Base-by-base conservation (phyloP, 37 sponge, comb jelly and placozoan genomes). In the Aplysina aerophoba region DNA sequence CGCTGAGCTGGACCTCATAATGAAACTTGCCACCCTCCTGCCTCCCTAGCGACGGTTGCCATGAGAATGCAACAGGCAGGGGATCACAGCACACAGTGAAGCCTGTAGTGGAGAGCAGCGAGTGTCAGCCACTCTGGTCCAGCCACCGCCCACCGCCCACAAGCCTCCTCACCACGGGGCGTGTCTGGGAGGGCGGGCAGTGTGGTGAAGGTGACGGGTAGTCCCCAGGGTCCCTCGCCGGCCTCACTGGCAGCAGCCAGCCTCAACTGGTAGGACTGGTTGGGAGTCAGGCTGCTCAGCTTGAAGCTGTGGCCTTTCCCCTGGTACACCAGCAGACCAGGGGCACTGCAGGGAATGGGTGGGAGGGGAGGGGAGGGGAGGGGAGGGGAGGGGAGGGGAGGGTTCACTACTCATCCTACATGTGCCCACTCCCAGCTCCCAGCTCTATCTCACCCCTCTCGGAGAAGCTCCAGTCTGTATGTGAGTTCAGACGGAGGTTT, bases 201-300 rank as follows among this genome's bases (percentile, higher is more conserved):
- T 31, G 95, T 94, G 31, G 40, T 28, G 67, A 85, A 94, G 50
- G 67, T 80, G 39, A 57, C 40, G 17, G 15, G 41, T 16, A 69
- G 66, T 53, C 89, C 74, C 95, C 95, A 94, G 13, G 35, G 84
- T 17, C 95, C 89, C 40, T 83, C 81, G 12, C 92, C 95, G 56
- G 88, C 78, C 37, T 89, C 89, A 61, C 79, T 87, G 25, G 57
- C 17, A 30, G 89, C 84, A 27, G 90, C 89, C 16, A 94, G 68
- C n/a, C 87, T 63, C 34, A 94, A 58, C 6, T 55, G 28, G 68
- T 94, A 91, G 4, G 31, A 28, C 54, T 85, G 85, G 59, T 83
- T 72, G 0, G 92, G 90, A 0, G 37, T 54, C 24, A 94, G 89
- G 27, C 82, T 81, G 15, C 35, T 55, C 19, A 91, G 38, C 21